A percentile compares a stretch with the other conserved stretches of the same genome.
These are phyloP conservation scores for Cottoperca gobio DNA, from an alignment of 2,797 vertebrate species.

Conservation along the genomic window DNA sequence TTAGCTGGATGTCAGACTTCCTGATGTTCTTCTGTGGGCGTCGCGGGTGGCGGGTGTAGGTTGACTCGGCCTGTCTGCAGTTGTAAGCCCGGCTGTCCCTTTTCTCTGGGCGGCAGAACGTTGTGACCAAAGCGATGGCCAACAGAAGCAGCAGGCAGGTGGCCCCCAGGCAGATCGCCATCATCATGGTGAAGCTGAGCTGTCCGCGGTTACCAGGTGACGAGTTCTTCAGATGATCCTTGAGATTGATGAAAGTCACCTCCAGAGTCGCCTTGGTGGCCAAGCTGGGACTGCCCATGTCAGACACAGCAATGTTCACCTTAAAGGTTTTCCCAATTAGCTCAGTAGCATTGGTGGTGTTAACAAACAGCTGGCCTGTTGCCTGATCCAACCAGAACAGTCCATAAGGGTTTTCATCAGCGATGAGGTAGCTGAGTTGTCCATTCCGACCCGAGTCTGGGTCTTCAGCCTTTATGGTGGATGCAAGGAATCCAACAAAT, in stretches of 20 bases:
- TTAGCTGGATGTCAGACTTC: slow-evolving; percentile 93
- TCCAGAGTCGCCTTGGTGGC: slow-evolving; percentile 79
- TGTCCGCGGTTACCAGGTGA: slow-evolving; percentile 74
- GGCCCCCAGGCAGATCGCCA: slow-evolving; percentile 86
- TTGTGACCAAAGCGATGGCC: slow-evolving; percentile 86
- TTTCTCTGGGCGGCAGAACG: slow-evolving; percentile 89
- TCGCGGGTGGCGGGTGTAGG: slow-evolving; percentile 90
- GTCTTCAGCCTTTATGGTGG: slow-evolving; percentile 87
- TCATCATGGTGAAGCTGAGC: slow-evolving; percentile 86
- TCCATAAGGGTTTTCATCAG: slow-evolving; percentile 67
- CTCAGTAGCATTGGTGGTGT: slow-evolving; percentile 90
- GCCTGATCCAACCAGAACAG: slow-evolving; percentile 87
- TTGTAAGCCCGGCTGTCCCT: slow-evolving; percentile 93
- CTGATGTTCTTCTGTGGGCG: slow-evolving; percentile 93
- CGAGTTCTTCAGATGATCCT: slow-evolving; percentile 88
- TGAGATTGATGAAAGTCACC: slow-evolving; percentile 87
- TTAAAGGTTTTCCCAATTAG: slow-evolving; percentile 87
- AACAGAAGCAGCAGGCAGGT: slow-evolving; percentile 86
- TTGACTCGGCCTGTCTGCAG: slow-evolving; percentile 93
- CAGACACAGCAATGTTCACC: slow-evolving; percentile 85
- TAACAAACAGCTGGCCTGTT: slow-evolving; percentile 90
- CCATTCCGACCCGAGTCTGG: slow-evolving; percentile 89
- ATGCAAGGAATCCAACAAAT: slow-evolving; percentile 68
- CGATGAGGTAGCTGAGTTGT: slow-evolving; percentile 85
- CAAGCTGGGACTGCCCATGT: slow-evolving; percentile 85